These are phyloP conservation scores for Adoxophyes honmai DNA, from an alignment of 1,140 invertebrate genomes.

Conservation along the genomic window DNA sequence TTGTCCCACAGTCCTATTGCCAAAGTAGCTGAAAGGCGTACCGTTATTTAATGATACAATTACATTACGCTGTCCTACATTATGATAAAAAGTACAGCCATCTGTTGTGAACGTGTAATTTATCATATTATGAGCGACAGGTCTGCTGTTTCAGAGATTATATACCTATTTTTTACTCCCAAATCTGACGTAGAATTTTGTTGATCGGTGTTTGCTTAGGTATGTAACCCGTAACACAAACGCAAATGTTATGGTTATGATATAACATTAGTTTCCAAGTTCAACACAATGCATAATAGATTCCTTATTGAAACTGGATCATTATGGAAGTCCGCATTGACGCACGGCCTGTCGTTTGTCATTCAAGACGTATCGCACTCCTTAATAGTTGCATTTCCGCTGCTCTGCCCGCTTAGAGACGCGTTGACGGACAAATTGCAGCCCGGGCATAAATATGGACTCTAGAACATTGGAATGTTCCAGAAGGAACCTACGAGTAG, in stretches of 20 bases:
- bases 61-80: constrained; percentile 7
- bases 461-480: too few relatives aligned
- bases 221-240: too few relatives aligned
- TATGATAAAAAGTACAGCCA: constrained; percentile 3
- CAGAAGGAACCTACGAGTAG: too few relatives aligned
- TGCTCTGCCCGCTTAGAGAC: constrained; percentile 39
- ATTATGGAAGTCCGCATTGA: constrained; percentile 26
- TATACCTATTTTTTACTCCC: too few relatives aligned
- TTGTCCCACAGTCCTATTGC: neutral
- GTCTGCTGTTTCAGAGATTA: neutral
- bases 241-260: too few relatives aligned
- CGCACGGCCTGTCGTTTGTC: constrained; percentile 30
- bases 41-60: neutral
- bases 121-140: neutral
- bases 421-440: constrained; percentile 56
- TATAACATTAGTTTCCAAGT: constrained; percentile 4
- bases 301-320: constrained; percentile 10
- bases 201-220: too few relatives aligned
- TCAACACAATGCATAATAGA: constrained; percentile 9
- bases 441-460: constrained; percentile 42
- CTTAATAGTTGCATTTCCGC: constrained; percentile 62
- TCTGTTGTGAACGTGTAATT: neutral
- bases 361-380: constrained; percentile 45
- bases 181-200: too few relatives aligned
- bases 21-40: neutral